Base-by-base conservation (phyloP, 2,113 vertebrate species). In the Elephas maximus region DNA sequence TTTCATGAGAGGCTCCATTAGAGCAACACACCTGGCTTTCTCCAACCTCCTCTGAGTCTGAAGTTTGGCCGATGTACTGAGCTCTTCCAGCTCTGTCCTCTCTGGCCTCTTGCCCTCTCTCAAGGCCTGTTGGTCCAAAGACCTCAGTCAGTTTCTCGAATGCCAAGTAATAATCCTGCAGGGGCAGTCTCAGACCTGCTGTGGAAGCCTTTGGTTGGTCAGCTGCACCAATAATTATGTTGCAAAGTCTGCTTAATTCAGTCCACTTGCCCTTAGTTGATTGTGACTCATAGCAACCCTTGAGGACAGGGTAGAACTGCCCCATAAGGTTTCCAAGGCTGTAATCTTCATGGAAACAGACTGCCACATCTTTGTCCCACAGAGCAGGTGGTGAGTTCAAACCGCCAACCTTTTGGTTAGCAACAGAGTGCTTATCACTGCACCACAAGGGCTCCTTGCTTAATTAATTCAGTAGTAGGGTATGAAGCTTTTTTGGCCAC, bases 81-180 rank as follows among this genome's bases (percentile, higher is more conserved):
- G 24, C 2, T 30, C 1, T 9, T 41, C 3, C n/a, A 77, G 9
- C 10, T 94, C 5, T 23, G 33, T 0, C 5, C 3, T 0, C 4
- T 37, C n/a, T 86, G 24, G 1, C 3, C 18, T 65, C 17, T 37
- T 28, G 14, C 4, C 5, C 2, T 74, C 37, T 77, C n/a, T 51
- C 41, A 37, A 0, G 67, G 37, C 6, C 9, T 86, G 18, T 33
- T n/a, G 53, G 20, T 79, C 14, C 3, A n/a, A 28, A 21, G 9
- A 48, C 30, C 7, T 91, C 41, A 91, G 62, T 60, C 33, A 81
- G 5, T 2, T 74, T 88, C 30, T 62, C 12, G 84, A 45, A 28
- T 62, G 7, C 28, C 23, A 11, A 33, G 3, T 3, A 6, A 30
- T 33, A 44, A 76, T 14, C 26, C 24, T 17, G 41, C 28, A 95